These are phyloP conservation scores for Himalopsyche anomala DNA, from an alignment of 2,888 invertebrate species.

Conservation along the genomic window DNA sequence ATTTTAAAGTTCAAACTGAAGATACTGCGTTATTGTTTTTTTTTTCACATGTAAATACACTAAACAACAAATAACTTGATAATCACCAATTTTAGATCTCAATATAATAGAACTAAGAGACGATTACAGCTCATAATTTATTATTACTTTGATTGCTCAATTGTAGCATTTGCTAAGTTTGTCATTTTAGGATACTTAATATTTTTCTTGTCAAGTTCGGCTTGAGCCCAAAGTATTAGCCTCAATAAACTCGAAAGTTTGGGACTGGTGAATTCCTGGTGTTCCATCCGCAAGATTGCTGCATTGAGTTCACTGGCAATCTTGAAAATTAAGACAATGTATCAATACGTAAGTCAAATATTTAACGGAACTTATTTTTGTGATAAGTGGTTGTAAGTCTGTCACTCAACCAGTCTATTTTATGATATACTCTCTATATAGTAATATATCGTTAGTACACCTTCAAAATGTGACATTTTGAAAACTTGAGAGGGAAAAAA, in stretches of 20 bases:
- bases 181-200: constrained; percentile 97
- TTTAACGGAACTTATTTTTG: not conserved
- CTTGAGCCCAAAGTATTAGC: constrained; percentile 96
- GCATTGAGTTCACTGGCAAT: constrained; percentile 98
- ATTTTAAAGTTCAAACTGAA: not conserved
- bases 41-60: not conserved
- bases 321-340: constrained; percentile 71
- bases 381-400: too few species aligned
- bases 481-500: too few species aligned
- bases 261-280: constrained; percentile 92
- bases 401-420: too few species aligned
- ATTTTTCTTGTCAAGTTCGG: constrained; percentile 95
- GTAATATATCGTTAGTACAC: too few species aligned
- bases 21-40: not conserved
- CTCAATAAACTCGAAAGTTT: constrained; percentile 94
- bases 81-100: not conserved
- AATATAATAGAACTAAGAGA: constrained; percentile 27
- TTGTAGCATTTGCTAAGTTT: constrained; percentile 89
- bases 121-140: constrained; percentile 33
- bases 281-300: constrained; percentile 96
- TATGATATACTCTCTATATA: too few species aligned
- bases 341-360: not conserved
- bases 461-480: too few species aligned
- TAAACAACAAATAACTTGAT: not conserved
- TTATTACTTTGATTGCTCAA: constrained; percentile 83